Conservation (phyloP, 1,140 invertebrate species). For the Panagrolaimus sp. region DNA sequence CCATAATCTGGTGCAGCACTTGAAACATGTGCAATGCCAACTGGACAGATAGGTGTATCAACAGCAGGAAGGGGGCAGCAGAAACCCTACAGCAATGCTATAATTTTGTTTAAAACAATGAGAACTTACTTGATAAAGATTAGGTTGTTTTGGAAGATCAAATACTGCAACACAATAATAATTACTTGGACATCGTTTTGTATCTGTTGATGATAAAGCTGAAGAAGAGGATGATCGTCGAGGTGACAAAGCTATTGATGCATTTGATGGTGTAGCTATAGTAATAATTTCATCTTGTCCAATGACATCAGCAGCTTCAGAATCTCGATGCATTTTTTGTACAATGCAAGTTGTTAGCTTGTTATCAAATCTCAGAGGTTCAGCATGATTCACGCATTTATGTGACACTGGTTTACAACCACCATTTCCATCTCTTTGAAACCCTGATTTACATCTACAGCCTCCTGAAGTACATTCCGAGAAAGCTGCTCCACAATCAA, state of each 20-base stretch:
- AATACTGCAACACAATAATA: conserved; percentile 40
- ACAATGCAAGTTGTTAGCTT: conserved; percentile 24
- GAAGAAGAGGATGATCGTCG: too few relatives aligned
- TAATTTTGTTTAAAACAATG: conserved; percentile 40
- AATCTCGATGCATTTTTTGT: conserved; percentile 15
- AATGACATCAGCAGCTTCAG: neutral
- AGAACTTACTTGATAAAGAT: conserved; percentile 42
- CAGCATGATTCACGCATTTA: conserved; percentile 37
- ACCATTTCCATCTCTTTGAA: conserved; percentile 44
- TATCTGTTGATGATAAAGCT: neutral
- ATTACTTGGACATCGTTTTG: too few relatives aligned
- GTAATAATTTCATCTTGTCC: neutral
- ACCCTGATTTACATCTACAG: conserved; percentile 48
- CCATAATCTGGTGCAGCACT: conserved; percentile 40
- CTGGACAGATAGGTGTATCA: conserved; percentile 42
- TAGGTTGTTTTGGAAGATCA: conserved; percentile 38
- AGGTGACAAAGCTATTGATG: neutral
- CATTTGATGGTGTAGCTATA: neutral
- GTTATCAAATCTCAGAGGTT: conserved; percentile 34
- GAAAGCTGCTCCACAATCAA: conserved; percentile 49
- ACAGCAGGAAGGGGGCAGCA: neutral
- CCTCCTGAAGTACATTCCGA: conserved; percentile 44
- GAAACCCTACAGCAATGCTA: too few relatives aligned
- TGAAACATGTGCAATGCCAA: conserved; percentile 43
- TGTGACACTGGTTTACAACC: conserved; percentile 48